Conservation (phyloP, 2,888 invertebrate genomes). For the Lasioglossum vierecki region DNA sequence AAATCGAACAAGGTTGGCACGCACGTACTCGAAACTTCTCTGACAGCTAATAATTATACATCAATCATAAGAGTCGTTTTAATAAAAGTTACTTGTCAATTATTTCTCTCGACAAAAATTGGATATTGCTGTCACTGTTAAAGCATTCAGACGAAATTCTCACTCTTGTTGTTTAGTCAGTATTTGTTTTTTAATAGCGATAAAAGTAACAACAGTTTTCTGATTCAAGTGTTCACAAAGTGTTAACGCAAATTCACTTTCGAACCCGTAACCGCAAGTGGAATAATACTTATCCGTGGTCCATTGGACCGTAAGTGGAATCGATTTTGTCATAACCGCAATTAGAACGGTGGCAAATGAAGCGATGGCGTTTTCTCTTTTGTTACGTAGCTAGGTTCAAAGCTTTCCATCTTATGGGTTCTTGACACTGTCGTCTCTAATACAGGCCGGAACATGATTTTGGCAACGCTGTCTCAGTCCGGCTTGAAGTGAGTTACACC, state of each 20-base stretch:
- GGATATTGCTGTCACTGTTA: background rate
- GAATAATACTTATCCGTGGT: constrained; percentile 21
- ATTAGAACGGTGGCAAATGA: constrained; percentile 41
- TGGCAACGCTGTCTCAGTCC: too few species aligned
- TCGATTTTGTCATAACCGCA: constrained; percentile 32
- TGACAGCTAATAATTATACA: background rate
- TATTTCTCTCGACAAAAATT: background rate
- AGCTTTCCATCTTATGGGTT: background rate
- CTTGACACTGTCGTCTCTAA: background rate
- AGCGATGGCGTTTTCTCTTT: constrained; percentile 37
- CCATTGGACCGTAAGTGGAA: constrained; percentile 30
- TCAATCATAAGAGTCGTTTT: background rate
- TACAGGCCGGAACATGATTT: too few species aligned
- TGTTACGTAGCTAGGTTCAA: background rate
- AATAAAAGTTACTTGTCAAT: background rate
- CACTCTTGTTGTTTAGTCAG: background rate
- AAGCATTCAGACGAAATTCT: background rate
- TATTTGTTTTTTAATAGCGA: background rate
- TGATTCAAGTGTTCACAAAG: background rate
- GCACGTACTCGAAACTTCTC: background rate
- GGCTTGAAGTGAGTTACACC: too few species aligned
- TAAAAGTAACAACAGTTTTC: background rate
- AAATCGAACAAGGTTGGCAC: background rate
- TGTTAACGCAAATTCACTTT: constrained; percentile 7
- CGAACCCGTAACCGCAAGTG: constrained; percentile 30